Evolutionary conservation across 2,888 invertebrate species (phyloP), one percentile per base, ranked within the genome.

Genomic region (Synanthedon myopaeformis): DNA sequence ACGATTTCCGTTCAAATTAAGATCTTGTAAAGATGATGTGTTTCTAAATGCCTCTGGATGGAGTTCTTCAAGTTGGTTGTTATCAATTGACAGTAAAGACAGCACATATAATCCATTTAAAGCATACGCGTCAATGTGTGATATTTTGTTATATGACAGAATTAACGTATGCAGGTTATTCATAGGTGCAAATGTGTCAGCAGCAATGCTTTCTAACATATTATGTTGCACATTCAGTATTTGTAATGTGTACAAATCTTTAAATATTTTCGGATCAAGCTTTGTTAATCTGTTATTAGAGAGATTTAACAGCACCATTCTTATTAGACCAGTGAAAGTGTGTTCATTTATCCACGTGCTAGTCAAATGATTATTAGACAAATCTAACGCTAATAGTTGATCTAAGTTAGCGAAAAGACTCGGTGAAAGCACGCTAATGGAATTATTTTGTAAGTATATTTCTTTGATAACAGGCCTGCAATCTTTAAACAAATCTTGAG

Each of bases 381-480:
- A 82, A 82, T 97, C 96, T 61, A 97, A 82, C 1, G 93, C 92
- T 63, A 93, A 89, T 62, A 97, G 86, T 70, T 93, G 94, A 65
- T 93, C 93, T 63, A 96, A 88, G 76, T 95, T 94, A n/a, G 94
- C 91, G 72, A 97, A 94, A 54, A 97, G 89, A 61, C 93, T 94
- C 0, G 95, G 94, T 61, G 96, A 94, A 61, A 97, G 89, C 50
- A 93, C 93, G 74, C 93, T 93, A 65, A 97, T 93, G 19, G 96
- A 95, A 89, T 97, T 97, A 82, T 96, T 96, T 80, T 96, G 95
- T 73, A 96, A 85, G 82, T 96, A 94, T 70, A 97, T 92, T 83
- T 96, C 96, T 82, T 94, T 94, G 65, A 97, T 92, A 58, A 92
- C 91, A 59, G 91, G 91, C 53, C 91, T 89, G 67, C 92, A 91